Base-by-base conservation (phyloP, 2,797 vertebrate species). In the Capromys pilorides region DNA sequence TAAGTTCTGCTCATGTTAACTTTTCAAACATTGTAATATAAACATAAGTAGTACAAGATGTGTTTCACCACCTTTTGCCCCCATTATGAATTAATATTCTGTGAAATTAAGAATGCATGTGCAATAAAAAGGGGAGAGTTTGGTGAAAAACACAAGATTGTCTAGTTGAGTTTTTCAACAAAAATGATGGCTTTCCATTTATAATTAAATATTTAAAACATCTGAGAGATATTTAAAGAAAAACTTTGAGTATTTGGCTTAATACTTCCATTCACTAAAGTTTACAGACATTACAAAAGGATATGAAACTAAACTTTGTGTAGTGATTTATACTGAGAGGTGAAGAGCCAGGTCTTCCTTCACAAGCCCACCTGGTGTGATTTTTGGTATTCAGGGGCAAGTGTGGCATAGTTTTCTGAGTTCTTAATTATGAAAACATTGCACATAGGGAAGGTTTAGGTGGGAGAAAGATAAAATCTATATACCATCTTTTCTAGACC, bases 171-270 rank as follows among this genome's bases (percentile, higher is more conserved):
- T 86, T 94, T 95, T 33, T 33, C 88, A 87, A 93, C 69, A 79
- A 67, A 96, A 95, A 91, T 0, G 4, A 79, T 39, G 26, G 77
- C 41, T 84, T 95, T 91, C 66, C 57, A 49, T 92, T 73, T 91
- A 86, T 95, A 90, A 4, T 75, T 59, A 81, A 49, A 64, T 11
- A 79, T 41, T 51, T 94, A 88, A 94, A 95, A 51, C 66, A 94
- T 36, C 22, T 16, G 82, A 95, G 85, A 94, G 95, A 80, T 69
- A 33, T 51, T 91, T 87, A 83, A 94, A 89, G 81, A 49, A 95
- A 94, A 95, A 89, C 62, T 95, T 86, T 95, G 95, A 97, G 95
- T 93, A 71, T 81, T 83, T 73, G 81, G 85, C 93, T 90, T 95
- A 91, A 57, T 41, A 69, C 45, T 77, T 87, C 73, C 39, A 66